These are phyloP conservation scores for Cyclargus thomasi DNA, from an alignment of 1,140 invertebrate genomes.

Conservation along the genomic window DNA sequence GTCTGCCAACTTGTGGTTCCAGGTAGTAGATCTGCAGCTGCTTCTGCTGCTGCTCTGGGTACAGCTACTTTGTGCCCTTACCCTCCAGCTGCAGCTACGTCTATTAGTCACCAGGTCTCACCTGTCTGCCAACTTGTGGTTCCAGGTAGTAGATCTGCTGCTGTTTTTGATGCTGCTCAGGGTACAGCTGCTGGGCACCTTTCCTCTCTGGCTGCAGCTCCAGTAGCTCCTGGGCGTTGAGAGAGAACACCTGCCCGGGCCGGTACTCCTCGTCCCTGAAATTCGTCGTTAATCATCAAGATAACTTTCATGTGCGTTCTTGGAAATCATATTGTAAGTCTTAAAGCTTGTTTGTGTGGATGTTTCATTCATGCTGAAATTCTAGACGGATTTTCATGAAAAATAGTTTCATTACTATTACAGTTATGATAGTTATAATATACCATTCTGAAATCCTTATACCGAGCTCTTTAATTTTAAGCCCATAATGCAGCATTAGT, in stretches of 20 bases:
- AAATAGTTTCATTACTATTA: no score
- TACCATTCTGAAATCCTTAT: no score
- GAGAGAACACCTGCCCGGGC: conserved; percentile 59
- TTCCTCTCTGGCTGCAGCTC: conserved; percentile 63
- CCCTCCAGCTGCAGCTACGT: no score
- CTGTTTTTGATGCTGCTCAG: conserved; percentile 48
- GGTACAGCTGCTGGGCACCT: conserved; percentile 47
- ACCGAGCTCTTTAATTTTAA: no score
- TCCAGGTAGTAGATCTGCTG: conserved; percentile 59
- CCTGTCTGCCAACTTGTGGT: conserved; percentile 50
- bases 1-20: conserved; percentile 45
- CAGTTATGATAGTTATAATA: no score
- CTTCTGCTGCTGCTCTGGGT: conserved; percentile 2
- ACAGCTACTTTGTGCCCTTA: no score
- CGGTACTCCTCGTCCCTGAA: conserved; percentile 42
- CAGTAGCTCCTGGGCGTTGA: conserved; percentile 55
- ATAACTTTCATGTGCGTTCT: no score
- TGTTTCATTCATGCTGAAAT: no score
- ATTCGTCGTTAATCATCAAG: background rate
- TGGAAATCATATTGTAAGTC: no score
- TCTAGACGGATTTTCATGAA: no score
- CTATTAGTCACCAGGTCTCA: conserved; percentile 18
- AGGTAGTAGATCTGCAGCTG: conserved; percentile 28
- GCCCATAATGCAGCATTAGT: no score
- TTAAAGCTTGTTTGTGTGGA: no score